Conservation (phyloP, 2,797 vertebrate species). For the Lemur catta region DNA sequence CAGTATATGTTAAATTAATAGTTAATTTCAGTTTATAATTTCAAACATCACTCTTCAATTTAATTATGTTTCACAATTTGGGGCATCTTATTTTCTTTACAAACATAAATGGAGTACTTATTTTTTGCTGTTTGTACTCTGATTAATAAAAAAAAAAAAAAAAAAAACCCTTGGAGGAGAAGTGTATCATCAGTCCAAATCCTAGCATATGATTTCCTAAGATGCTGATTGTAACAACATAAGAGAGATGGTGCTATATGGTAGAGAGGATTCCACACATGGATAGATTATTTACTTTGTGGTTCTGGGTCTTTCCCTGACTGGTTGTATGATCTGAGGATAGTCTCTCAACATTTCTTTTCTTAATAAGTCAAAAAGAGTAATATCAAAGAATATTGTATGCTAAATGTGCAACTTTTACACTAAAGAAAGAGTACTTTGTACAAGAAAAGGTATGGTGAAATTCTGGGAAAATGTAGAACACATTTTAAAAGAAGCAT, state of each 20-base stretch:
- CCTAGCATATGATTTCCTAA: background rate
- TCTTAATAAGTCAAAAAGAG: background rate
- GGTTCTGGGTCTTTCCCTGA: background rate
- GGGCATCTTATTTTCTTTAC: background rate
- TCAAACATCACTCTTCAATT: background rate
- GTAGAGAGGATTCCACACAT: background rate
- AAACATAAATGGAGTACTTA: background rate
- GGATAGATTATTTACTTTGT: background rate
- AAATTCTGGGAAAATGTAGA: background rate
- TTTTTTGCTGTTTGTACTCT: background rate
- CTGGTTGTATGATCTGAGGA: background rate
- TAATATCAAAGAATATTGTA: background rate
- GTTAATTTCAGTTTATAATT: constrained; percentile 10
- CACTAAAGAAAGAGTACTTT: background rate
- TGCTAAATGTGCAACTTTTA: background rate
- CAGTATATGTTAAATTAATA: background rate
- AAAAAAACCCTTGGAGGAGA: background rate
- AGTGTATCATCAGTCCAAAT: background rate
- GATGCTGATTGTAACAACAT: background rate
- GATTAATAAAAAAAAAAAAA: background rate
- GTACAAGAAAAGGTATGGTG: background rate
- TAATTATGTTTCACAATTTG: background rate
- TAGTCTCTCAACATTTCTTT: background rate
- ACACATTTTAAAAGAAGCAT: background rate
- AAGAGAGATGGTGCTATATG: background rate